Evolutionary conservation across 2,888 invertebrate genomes (phyloP).

Genomic region (Aphodius sticticus): DNA sequence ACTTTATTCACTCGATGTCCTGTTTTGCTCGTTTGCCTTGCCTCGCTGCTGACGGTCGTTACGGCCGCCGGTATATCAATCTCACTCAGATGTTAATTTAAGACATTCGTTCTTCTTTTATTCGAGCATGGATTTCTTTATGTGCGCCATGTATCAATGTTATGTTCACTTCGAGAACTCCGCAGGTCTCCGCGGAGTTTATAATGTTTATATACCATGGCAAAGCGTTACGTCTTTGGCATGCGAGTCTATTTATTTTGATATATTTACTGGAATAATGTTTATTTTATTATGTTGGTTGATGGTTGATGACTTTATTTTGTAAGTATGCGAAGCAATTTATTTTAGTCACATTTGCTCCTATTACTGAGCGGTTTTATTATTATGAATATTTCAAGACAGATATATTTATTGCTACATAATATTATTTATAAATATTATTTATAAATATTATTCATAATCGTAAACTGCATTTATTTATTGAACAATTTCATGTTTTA

Average conservation of each 20-base stretch:
- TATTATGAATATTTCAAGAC: neutral
- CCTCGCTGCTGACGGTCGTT: slow-evolving; percentile 11
- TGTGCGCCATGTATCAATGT: slow-evolving; percentile 22
- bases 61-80: slow-evolving; percentile 23
- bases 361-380: neutral
- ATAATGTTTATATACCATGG: too few species aligned
- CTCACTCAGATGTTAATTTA: slow-evolving; percentile 24
- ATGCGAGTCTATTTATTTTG: neutral
- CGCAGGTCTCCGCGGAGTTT: neutral
- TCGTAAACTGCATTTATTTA: too few species aligned
- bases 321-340: neutral
- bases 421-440: too few species aligned
- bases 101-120: slow-evolving; percentile 24
- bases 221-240: neutral
- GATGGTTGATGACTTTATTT: neutral
- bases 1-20: slow-evolving; percentile 24
- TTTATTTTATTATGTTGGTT: neutral
- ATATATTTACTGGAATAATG: neutral
- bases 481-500: too few species aligned
- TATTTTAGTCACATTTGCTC: neutral
- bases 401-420: too few species aligned
- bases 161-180: slow-evolving; percentile 22
- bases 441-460: too few species aligned
- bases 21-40: slow-evolving; percentile 19
- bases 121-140: slow-evolving; percentile 21